Evolutionary conservation across 2,797 vertebrate genomes (phyloP).

Genomic region (Nyctibius grandis): DNA sequence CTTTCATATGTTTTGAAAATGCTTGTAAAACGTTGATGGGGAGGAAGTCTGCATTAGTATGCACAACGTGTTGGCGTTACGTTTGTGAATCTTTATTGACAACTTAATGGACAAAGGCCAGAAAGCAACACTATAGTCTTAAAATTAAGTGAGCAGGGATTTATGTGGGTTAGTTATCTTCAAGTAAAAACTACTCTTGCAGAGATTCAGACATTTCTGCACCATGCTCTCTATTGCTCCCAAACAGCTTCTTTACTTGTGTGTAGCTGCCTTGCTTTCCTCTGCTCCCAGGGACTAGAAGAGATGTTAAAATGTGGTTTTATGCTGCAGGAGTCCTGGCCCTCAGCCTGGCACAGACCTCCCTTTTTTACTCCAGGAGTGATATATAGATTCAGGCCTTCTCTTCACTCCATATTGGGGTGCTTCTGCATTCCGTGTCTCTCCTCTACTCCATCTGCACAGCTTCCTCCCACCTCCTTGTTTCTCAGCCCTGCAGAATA

Average conservation of each 20-base stretch:
- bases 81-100: not conserved
- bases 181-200: not conserved
- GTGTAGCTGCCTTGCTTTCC: not conserved
- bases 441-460: not conserved
- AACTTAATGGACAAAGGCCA: not conserved
- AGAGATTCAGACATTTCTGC: not conserved
- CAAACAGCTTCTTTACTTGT: not conserved
- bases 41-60: not conserved
- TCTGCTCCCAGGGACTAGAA: not conserved
- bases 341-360: not conserved
- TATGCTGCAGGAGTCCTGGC: not conserved
- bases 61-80: accelerated
- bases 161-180: not conserved
- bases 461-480: not conserved
- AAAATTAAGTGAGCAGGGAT: not conserved
- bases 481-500: not conserved
- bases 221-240: not conserved
- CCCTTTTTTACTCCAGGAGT: not conserved
- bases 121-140: not conserved
- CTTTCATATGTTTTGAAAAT: not conserved
- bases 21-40: not conserved
- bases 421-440: not conserved
- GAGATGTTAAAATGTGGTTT: not conserved
- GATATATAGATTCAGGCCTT: not conserved
- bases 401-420: not conserved